Evolutionary conservation across 1,140 invertebrate genomes (phyloP).

Genomic region (Papilio machaon): DNA sequence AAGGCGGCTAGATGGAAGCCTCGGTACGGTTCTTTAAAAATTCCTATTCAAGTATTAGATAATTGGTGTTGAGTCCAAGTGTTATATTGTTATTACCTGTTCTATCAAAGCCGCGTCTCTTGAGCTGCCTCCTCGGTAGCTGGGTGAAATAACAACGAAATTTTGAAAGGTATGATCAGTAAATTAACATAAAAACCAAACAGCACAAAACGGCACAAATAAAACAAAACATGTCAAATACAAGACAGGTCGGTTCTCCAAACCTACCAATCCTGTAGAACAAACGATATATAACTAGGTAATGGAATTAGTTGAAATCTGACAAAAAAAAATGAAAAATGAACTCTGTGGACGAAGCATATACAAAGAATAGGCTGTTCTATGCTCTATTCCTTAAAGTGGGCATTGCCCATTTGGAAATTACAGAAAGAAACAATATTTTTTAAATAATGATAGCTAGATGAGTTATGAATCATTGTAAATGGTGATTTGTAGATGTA

Average conservation of each 20-base stretch:
- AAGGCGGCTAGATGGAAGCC: too few species aligned
- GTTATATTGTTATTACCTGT: conserved; percentile 77
- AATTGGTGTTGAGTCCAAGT: conserved; percentile 71
- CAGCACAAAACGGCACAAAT: conserved; percentile 82
- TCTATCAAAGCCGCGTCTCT: conserved; percentile 83
- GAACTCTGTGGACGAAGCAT: conserved; percentile 58
- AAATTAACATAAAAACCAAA: conserved; percentile 79
- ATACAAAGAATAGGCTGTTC: not conserved
- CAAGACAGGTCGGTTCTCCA: conserved; percentile 12
- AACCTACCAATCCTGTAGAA: conserved; percentile 50
- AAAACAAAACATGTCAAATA: conserved; percentile 53
- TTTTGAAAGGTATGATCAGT: conserved; percentile 79
- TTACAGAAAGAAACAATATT: not conserved
- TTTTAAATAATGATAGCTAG: not conserved
- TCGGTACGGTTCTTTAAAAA: too few species aligned
- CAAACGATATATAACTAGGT: conserved; percentile 61
- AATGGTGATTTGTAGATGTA: not conserved
- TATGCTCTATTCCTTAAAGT: too few species aligned
- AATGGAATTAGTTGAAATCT: conserved; percentile 74
- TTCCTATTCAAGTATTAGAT: conserved; percentile 18
- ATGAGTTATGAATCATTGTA: not conserved
- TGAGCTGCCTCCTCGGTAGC: conserved; percentile 81
- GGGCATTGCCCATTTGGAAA: too few species aligned
- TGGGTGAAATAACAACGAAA: conserved; percentile 82
- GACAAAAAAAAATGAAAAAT: conserved; percentile 76